Conservation (phyloP, 2,113 vertebrate genomes). For the Merops nubicus region DNA sequence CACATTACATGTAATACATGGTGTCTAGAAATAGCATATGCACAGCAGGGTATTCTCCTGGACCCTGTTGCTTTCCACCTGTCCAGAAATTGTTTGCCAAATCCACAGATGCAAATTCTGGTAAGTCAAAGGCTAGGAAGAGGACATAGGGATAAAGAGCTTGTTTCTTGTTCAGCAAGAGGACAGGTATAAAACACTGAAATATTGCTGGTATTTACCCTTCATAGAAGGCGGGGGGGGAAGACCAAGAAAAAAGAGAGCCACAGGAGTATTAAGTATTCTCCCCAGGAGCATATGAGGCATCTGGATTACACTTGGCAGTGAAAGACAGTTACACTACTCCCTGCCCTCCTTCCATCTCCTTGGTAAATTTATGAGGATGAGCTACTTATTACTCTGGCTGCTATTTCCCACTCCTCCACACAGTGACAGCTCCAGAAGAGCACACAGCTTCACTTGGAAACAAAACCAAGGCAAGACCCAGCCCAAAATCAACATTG, state of each 20-base stretch:
- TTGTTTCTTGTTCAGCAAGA: background rate
- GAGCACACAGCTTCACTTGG: background rate
- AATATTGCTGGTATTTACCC: background rate
- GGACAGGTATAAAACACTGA: background rate
- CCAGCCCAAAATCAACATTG: background rate
- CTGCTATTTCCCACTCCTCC: background rate
- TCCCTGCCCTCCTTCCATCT: background rate
- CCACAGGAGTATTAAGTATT: background rate
- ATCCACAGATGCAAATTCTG: background rate
- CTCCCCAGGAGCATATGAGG: background rate
- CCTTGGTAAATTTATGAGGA: background rate
- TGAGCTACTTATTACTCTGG: background rate
- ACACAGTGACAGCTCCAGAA: background rate
- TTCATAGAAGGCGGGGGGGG: background rate
- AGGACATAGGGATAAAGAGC: background rate
- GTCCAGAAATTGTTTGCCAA: background rate
- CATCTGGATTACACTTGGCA: background rate
- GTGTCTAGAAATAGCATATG: background rate
- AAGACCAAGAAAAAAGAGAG: background rate
- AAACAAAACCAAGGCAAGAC: background rate
- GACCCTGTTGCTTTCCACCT: slow-evolving; percentile 7
- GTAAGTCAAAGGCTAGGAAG: background rate
- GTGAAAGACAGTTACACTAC: background rate
- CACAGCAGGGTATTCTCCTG: background rate
- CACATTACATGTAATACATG: background rate